phyloP scores from a whole-genome alignment of 2,888 invertebrate genomes.

The Lamproptera curius region DNA sequence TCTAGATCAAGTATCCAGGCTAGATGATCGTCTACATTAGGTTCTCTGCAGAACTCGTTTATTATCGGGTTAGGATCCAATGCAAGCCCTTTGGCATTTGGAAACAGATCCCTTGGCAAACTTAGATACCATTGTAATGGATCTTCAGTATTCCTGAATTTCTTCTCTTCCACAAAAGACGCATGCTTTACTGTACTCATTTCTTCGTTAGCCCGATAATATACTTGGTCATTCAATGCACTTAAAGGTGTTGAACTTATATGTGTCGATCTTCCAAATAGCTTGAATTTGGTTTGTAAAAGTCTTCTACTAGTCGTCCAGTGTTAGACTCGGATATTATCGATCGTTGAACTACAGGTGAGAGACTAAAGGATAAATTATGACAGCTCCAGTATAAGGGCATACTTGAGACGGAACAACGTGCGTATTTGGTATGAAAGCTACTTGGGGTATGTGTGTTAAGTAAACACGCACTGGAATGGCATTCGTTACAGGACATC shows the following conservation, averaged over 20 bases:
- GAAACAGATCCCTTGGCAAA: conserved; percentile 50
- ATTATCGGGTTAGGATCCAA: conserved; percentile 56
- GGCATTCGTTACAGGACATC: conserved; percentile 28
- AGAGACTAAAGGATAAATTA: conserved; percentile 20
- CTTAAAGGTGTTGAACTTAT: neutral
- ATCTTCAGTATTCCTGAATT: conserved; percentile 24
- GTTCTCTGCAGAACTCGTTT: conserved; percentile 50
- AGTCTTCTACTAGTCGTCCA: conserved; percentile 3
- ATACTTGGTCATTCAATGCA: neutral
- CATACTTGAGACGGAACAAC: conserved; percentile 28
- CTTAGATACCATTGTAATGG: conserved; percentile 41
- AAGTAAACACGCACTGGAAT: conserved; percentile 27
- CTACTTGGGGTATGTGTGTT: conserved; percentile 24
- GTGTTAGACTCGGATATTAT: conserved; percentile 13
- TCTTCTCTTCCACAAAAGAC: neutral
- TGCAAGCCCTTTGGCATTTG: conserved; percentile 40
- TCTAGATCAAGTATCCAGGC: conserved; percentile 59
- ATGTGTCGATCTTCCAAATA: conserved; percentile 6
- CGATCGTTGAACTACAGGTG: conserved; percentile 20
- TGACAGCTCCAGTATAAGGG: conserved; percentile 25
- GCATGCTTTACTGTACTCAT: neutral
- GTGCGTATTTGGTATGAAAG: conserved; percentile 28
- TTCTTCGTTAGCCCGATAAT: neutral
- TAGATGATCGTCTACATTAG: conserved; percentile 34
- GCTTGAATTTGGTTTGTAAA: conserved; percentile 4